These are phyloP conservation scores for Hypomesus transpacificus DNA, from an alignment of 2,113 vertebrate genomes.

Conservation along the genomic window DNA sequence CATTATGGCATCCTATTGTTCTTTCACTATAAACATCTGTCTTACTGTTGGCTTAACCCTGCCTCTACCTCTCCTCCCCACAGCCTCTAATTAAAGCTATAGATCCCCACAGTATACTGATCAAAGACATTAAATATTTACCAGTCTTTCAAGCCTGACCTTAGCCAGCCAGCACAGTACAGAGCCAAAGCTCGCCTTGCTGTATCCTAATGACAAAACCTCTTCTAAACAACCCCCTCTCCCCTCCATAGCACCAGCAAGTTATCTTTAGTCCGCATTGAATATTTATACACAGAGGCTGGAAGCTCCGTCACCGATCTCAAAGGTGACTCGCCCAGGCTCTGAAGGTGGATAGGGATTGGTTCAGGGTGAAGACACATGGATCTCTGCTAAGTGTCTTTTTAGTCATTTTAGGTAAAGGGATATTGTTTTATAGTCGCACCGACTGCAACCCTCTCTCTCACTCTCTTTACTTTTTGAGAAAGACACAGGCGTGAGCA, in stretches of 20 bases:
- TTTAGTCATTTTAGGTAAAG: conserved; percentile 48
- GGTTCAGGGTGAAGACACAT: conserved; percentile 49
- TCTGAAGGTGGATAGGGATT: conserved; percentile 37
- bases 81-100: conserved; percentile 41
- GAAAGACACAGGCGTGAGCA: conserved; percentile 1
- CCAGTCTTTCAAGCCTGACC: conserved; percentile 50
- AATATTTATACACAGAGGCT: conserved; percentile 69
- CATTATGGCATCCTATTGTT: background rate
- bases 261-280: conserved; percentile 71
- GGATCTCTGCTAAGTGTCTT: conserved; percentile 58
- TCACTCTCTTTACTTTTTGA: background rate
- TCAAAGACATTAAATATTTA: conserved; percentile 61
- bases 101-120: conserved; percentile 28
- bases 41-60: conserved; percentile 5
- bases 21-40: conserved; percentile 1
- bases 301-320: conserved; percentile 66
- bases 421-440: conserved; percentile 42
- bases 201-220: conserved; percentile 46
- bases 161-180: conserved; percentile 32
- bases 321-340: conserved; percentile 66
- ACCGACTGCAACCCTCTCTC: conserved; percentile 1
- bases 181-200: conserved; percentile 20
- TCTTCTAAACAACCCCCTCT: conserved; percentile 24
- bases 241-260: conserved; percentile 29
- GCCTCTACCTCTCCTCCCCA: background rate